Evolutionary conservation across 2,797 vertebrate species (phyloP).

Genomic region (Syngnathus rostellatus): DNA sequence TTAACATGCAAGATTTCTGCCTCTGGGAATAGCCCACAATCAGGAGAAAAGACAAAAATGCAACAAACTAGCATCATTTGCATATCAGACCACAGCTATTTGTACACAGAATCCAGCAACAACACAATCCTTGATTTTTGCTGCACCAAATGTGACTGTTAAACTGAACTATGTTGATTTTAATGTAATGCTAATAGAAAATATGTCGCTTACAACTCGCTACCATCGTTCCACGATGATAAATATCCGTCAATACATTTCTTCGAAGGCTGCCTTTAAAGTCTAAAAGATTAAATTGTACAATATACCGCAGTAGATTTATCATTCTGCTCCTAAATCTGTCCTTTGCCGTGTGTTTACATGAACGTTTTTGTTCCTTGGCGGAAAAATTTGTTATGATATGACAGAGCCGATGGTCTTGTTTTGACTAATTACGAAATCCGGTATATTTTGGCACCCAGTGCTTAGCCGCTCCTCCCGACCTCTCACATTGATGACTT

Average conservation of each 20-base stretch:
- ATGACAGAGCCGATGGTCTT: background rate
- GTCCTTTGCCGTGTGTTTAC: background rate
- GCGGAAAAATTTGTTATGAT: background rate
- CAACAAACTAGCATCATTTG: background rate
- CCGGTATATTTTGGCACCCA: background rate
- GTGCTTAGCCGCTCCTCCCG: background rate
- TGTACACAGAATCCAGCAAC: background rate
- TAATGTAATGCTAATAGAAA: background rate
- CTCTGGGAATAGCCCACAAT: background rate
- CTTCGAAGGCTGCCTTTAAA: background rate
- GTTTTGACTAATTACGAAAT: constrained; percentile 1
- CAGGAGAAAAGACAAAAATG: background rate
- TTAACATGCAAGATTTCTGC: too few relatives aligned
- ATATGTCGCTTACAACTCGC: too few relatives aligned
- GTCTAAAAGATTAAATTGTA: background rate
- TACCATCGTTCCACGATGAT: background rate
- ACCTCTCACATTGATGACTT: background rate
- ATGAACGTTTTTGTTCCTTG: background rate
- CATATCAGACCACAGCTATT: background rate
- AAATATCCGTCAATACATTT: background rate
- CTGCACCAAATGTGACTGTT: background rate
- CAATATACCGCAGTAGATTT: background rate
- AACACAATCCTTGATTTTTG: background rate
- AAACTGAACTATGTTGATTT: background rate
- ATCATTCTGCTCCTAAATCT: background rate